phyloP scores from a whole-genome alignment of 1,140 invertebrate genomes.

The Drosophila serrata region DNA sequence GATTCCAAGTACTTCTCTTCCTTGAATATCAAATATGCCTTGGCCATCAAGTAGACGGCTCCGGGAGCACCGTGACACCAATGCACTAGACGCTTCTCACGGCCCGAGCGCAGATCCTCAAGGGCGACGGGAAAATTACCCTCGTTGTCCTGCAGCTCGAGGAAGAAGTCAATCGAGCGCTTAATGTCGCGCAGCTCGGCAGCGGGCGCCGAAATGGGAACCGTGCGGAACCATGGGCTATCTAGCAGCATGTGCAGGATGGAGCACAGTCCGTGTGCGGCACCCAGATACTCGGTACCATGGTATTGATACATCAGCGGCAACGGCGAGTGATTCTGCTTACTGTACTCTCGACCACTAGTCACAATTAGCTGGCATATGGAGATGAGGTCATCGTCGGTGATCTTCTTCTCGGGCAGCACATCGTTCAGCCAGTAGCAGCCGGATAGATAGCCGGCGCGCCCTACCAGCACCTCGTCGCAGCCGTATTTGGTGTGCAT shows the following conservation, averaged over 20 bases:
- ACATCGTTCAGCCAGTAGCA: conserved; percentile 90
- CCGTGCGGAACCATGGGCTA: conserved; percentile 82
- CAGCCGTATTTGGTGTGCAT: conserved; percentile 88
- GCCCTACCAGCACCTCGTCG: conserved; percentile 94
- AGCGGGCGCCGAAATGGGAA: conserved; percentile 86
- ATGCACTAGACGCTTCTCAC: conserved; percentile 90
- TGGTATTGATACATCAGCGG: conserved; percentile 95
- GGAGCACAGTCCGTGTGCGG: conserved; percentile 91
- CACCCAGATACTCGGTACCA: conserved; percentile 93
- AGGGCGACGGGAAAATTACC: conserved; percentile 93
- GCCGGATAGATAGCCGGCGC: conserved; percentile 93
- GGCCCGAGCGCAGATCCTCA: conserved; percentile 88
- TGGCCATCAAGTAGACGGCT: conserved; percentile 92
- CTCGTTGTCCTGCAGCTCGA: conserved; percentile 88
- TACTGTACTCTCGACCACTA: conserved; percentile 90
- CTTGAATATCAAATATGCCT: conserved; percentile 91
- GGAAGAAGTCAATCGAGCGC: conserved; percentile 86
- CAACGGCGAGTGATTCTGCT: conserved; percentile 86
- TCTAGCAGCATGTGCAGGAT: conserved; percentile 88
- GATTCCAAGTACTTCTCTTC: conserved; percentile 91
- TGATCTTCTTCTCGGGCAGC: conserved; percentile 86
- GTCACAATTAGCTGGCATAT: conserved; percentile 89
- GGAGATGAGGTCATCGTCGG: conserved; percentile 87
- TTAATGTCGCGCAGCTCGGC: conserved; percentile 87
- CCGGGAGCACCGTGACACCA: conserved; percentile 96